These are phyloP conservation scores for Drosophila truncata DNA, from an alignment of 1,140 invertebrate genomes.

Conservation along the genomic window DNA sequence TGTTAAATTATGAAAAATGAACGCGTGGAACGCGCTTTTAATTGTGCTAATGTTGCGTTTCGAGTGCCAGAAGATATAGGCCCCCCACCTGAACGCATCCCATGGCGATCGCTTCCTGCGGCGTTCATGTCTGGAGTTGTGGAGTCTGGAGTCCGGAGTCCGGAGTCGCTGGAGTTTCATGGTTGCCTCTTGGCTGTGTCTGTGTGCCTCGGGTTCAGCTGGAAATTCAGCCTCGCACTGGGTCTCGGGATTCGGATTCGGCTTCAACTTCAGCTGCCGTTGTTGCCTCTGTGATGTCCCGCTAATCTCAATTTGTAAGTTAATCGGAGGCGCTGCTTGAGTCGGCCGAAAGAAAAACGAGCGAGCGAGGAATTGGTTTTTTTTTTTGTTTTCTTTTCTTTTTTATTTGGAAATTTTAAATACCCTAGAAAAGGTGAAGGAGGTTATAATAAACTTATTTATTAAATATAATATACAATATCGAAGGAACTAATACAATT, in stretches of 20 bases:
- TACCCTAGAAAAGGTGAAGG: conserved; percentile 4
- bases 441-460: too few relatives aligned
- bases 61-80: conserved; percentile 42
- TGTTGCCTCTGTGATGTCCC: conserved; percentile 69
- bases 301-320: conserved; percentile 84
- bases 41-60: conserved; percentile 79
- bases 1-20: conserved; percentile 84
- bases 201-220: conserved; percentile 28
- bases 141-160: conserved; percentile 1
- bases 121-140: conserved; percentile 46
- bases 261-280: conserved; percentile 44
- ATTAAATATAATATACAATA: background rate
- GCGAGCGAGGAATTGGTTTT: conserved; percentile 21
- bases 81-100: conserved; percentile 48
- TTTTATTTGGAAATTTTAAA: conserved; percentile 16
- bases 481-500: background rate
- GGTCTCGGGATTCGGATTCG: conserved; percentile 6
- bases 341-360: conserved; percentile 44
- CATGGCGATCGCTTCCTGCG: conserved; percentile 55
- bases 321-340: conserved; percentile 82
- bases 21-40: conserved; percentile 81
- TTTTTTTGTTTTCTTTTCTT: background rate
- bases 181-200: conserved; percentile 25
- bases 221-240: conserved; percentile 22
- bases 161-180: conserved; percentile 17